These are phyloP conservation scores for Asteroscopus sphinx DNA, from an alignment of 2,888 invertebrate species.

Conservation along the genomic window DNA sequence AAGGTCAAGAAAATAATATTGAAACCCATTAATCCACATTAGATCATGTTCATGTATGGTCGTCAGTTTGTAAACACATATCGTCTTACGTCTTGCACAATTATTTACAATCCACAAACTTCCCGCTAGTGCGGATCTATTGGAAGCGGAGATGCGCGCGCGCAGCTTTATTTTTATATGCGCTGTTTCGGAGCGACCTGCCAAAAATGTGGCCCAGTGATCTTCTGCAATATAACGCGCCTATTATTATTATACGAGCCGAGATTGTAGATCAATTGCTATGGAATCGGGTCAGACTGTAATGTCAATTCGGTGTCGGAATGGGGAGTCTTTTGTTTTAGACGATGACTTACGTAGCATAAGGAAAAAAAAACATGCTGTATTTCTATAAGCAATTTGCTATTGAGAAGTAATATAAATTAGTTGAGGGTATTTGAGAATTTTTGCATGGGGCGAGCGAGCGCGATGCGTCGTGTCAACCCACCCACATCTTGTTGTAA, in stretches of 20 bases:
- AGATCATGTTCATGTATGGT: neutral
- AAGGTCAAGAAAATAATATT: constrained; percentile 4
- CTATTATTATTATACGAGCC: constrained; percentile 54
- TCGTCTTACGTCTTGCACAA: constrained; percentile 27
- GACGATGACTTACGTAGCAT: neutral
- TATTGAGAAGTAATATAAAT: no score
- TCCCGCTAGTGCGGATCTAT: constrained; percentile 49
- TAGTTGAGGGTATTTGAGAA: no score
- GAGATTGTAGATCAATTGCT: constrained; percentile 37
- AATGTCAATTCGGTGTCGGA: constrained; percentile 8
- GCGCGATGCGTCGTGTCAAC: no score
- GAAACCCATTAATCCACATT: neutral
- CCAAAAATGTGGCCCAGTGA: constrained; percentile 85
- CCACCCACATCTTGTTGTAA: no score
- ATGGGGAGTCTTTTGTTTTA: neutral
- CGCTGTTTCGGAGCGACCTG: constrained; percentile 74
- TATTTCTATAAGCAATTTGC: no score
- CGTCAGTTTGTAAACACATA: constrained; percentile 3
- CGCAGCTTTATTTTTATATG: constrained; percentile 62
- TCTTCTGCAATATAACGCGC: constrained; percentile 69
- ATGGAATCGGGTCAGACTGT: constrained; percentile 27
- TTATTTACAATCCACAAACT: constrained; percentile 42
- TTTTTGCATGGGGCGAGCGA: no score
- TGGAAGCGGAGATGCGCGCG: constrained; percentile 53
- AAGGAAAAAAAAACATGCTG: no score